Percentiles rank a stretch among this genome's conserved stretches.
phyloP scores from a whole-genome alignment of 2,113 vertebrate genomes.

The Tapirus terrestris region DNA sequence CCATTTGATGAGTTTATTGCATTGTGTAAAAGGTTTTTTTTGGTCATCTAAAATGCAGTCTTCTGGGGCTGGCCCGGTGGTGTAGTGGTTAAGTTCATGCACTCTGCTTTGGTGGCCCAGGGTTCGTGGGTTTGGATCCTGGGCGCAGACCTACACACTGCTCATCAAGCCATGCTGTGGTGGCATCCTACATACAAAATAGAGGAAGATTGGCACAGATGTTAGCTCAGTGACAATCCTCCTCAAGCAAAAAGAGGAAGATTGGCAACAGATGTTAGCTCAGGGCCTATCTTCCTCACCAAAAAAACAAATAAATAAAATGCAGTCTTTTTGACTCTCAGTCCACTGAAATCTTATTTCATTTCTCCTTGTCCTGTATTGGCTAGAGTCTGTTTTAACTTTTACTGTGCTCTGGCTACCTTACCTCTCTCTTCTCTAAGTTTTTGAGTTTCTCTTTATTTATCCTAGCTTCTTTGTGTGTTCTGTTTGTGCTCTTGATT shows the following conservation, averaged over 20 bases:
- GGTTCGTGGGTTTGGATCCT: too few relatives aligned
- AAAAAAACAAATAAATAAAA: not conserved
- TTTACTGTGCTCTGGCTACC: not conserved
- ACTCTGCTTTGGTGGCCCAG: too few relatives aligned
- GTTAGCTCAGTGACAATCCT: too few relatives aligned
- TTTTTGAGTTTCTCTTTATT: not conserved
- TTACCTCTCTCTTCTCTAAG: not conserved
- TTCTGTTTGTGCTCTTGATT: constrained; percentile 52
- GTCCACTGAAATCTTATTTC: not conserved
- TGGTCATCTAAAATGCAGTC: constrained; percentile 21
- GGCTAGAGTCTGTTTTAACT: not conserved
- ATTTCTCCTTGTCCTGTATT: not conserved
- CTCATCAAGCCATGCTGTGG: too few relatives aligned
- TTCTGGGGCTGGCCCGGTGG: not conserved
- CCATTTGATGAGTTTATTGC: not conserved
- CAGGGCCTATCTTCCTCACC: too few relatives aligned
- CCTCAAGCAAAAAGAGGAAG: too few relatives aligned
- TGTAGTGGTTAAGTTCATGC: too few relatives aligned
- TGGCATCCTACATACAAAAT: too few relatives aligned
- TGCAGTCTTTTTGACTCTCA: not conserved
- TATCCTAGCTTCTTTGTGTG: not conserved
- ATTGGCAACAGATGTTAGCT: too few relatives aligned
- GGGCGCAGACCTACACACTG: too few relatives aligned
- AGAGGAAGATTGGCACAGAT: too few relatives aligned
- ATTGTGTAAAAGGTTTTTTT: not conserved